Conservation (phyloP, 2,797 vertebrate genomes). For the Glossophaga mutica region DNA sequence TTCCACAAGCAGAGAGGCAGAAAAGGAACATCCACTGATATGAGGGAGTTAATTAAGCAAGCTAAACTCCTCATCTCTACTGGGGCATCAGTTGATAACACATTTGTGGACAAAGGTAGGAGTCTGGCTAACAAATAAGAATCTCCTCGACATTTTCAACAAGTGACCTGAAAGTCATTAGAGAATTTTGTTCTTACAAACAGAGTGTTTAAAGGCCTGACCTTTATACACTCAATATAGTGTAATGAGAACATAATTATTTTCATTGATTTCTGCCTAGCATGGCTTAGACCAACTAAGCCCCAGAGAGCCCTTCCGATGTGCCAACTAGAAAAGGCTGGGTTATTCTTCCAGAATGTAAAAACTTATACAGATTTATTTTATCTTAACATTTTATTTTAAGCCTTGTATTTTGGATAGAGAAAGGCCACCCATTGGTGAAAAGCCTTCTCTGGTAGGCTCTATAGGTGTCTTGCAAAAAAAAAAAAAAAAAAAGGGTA, state of each 20-base stretch:
- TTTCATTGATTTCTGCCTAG: background rate
- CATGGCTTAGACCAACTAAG: background rate
- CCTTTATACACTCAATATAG: background rate
- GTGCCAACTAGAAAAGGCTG: background rate
- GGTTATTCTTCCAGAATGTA: background rate
- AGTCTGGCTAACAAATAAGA: background rate
- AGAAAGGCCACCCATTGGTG: background rate
- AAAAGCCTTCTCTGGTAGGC: background rate
- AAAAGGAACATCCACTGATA: background rate
- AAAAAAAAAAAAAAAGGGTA: background rate
- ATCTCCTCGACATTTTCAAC: background rate
- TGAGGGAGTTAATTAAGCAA: background rate
- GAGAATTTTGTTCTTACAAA: background rate
- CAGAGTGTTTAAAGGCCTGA: background rate
- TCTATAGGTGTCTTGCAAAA: background rate
- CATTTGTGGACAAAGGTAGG: background rate
- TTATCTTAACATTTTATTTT: background rate
- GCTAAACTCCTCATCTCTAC: background rate
- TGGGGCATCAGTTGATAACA: background rate
- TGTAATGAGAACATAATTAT: background rate
- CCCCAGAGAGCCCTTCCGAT: background rate
- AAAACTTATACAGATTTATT: background rate
- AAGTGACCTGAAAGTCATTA: background rate
- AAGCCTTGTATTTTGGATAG: background rate
- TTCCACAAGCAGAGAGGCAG: conserved; percentile 12